phyloP scores from a whole-genome alignment of 2,797 vertebrate species.

The Pseudochromis fuscus region DNA sequence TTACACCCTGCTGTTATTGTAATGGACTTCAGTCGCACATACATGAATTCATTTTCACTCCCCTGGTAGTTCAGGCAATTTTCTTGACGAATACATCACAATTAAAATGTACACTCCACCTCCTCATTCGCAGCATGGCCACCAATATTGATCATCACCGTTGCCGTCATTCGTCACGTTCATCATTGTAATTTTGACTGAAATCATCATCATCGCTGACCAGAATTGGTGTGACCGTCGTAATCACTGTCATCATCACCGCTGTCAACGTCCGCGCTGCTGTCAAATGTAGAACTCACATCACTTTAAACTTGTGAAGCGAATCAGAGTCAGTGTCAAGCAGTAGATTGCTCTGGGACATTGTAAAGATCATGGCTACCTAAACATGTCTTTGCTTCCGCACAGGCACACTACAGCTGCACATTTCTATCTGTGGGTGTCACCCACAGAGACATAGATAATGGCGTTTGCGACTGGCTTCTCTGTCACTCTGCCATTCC shows the following conservation, averaged over 20 bases:
- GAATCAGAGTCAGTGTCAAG: constrained; percentile 63
- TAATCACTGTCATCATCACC: constrained; percentile 33
- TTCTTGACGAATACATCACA: constrained; percentile 33
- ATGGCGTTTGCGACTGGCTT: constrained; percentile 73
- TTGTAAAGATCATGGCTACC: constrained; percentile 71
- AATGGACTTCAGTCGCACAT: constrained; percentile 48
- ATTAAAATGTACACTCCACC: constrained; percentile 22
- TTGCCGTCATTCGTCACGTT: constrained; percentile 9
- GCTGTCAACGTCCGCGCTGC: constrained; percentile 20
- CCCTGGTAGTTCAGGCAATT: constrained; percentile 30
- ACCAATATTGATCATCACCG: constrained; percentile 18
- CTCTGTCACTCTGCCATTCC: constrained; percentile 77
- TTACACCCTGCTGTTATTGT: constrained; percentile 52
- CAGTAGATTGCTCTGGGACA: constrained; percentile 69
- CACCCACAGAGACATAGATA: constrained; percentile 79
- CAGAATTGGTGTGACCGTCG: constrained; percentile 21
- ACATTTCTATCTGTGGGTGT: constrained; percentile 78
- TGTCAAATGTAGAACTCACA: constrained; percentile 38
- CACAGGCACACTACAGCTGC: constrained; percentile 58
- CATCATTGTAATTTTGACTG: constrained; percentile 16
- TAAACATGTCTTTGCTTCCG: constrained; percentile 64
- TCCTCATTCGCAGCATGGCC: background rate
- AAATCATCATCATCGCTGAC: constrained; percentile 50
- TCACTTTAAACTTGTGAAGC: constrained; percentile 64
- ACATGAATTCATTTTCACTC: constrained; percentile 43